These are phyloP conservation scores for Helicoverpa zea DNA, from an alignment of 1,140 invertebrate genomes.

Conservation along the genomic window DNA sequence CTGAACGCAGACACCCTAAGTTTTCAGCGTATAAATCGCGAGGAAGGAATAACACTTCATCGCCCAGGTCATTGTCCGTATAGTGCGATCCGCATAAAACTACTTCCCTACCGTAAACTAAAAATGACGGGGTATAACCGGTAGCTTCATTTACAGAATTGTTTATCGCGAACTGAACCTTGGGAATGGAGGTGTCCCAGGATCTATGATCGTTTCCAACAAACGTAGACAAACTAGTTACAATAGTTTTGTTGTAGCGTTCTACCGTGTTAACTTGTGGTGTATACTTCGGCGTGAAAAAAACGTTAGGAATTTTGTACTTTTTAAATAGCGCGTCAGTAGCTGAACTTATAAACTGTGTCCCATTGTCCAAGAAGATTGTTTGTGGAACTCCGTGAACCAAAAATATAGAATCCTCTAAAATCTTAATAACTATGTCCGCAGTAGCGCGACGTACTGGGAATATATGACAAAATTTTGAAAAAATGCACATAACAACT, in stretches of 20 bases:
- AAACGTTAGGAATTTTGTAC: slow-evolving; percentile 53
- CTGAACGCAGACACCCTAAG: slow-evolving; percentile 30
- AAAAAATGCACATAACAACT: slow-evolving; percentile 57
- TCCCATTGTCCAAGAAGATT: slow-evolving; percentile 52
- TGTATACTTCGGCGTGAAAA: slow-evolving; percentile 44
- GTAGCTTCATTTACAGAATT: slow-evolving; percentile 52
- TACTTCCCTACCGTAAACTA: slow-evolving; percentile 53
- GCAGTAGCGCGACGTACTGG: slow-evolving; percentile 50
- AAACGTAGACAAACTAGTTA: slow-evolving; percentile 46
- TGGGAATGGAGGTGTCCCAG: slow-evolving; percentile 43
- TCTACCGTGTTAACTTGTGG: slow-evolving; percentile 45
- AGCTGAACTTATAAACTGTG: slow-evolving; percentile 40
- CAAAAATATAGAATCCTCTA: slow-evolving; percentile 55
- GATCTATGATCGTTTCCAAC: slow-evolving; percentile 49
- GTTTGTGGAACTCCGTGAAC: slow-evolving; percentile 54
- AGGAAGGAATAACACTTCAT: slow-evolving; percentile 43
- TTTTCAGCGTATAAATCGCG: slow-evolving; percentile 52
- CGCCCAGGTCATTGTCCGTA: slow-evolving; percentile 13
- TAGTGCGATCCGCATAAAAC: slow-evolving; percentile 51
- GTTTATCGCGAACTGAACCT: slow-evolving; percentile 55
- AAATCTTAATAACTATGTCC: slow-evolving; percentile 17
- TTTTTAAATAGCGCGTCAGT: slow-evolving; percentile 36
- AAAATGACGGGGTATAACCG: slow-evolving; percentile 52
- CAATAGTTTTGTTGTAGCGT: slow-evolving; percentile 48
- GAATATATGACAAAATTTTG: slow-evolving; percentile 58